Percentiles rank a stretch among this genome's conserved stretches.
phyloP scores from a whole-genome alignment of 2,113 vertebrate genomes.

The Brachyhypopomus gauderio region DNA sequence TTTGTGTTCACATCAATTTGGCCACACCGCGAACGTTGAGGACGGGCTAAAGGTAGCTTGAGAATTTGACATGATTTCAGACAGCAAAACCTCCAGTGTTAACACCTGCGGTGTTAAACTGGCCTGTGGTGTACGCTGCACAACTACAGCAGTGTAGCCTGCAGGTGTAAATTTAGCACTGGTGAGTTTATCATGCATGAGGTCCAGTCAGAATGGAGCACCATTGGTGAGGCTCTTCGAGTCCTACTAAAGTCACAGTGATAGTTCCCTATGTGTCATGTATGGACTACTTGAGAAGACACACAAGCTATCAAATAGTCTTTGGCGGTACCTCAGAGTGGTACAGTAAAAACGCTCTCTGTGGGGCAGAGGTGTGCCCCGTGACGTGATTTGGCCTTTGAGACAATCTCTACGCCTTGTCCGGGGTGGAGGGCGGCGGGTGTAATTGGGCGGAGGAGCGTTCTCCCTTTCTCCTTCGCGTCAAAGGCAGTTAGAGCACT shows the following conservation, averaged over 20 bases:
- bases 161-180: slow-evolving; percentile 12
- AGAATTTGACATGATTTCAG: background rate
- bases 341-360: too few species aligned
- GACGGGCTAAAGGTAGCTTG: background rate
- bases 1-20: background rate
- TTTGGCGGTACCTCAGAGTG: background rate
- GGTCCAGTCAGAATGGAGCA: background rate
- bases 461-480: too few species aligned
- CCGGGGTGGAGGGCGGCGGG: background rate
- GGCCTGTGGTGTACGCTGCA: background rate
- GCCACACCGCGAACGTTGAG: background rate
- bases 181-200: background rate
- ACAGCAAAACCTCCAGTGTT: background rate
- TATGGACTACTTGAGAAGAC: too few species aligned
- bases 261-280: background rate
- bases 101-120: slow-evolving; percentile 10
- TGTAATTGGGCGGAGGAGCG: too few species aligned
- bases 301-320: background rate
- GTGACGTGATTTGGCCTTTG: background rate
- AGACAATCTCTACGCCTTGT: background rate
- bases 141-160: background rate
- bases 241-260: background rate
- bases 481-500: background rate
- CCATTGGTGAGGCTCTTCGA: background rate
- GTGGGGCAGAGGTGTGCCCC: background rate